Evolutionary conservation across 2,888 invertebrate species (phyloP).

Genomic region (Caenorhabditis uteleia): DNA sequence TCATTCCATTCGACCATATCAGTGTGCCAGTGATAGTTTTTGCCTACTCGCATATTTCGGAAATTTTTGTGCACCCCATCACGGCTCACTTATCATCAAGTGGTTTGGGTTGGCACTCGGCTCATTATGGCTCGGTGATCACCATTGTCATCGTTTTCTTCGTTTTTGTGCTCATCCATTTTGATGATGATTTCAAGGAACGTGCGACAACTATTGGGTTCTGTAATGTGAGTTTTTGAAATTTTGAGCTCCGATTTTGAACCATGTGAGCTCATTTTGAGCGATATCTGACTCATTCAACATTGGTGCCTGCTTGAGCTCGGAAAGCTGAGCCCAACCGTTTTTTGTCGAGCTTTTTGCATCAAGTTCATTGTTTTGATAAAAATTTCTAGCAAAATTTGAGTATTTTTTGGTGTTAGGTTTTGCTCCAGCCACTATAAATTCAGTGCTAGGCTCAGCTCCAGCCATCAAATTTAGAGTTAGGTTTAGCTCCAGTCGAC

Average conservation of each 20-base stretch:
- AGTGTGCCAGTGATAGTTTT: conserved; percentile 45
- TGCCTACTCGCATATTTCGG: conserved; percentile 45
- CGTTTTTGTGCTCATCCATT: conserved; percentile 43
- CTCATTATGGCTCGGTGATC: conserved; percentile 44
- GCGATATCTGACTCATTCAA: too few relatives aligned
- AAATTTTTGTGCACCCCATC: conserved; percentile 38
- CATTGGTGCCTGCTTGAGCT: too few relatives aligned
- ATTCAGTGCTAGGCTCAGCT: too few relatives aligned
- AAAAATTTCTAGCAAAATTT: not conserved
- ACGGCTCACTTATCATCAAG: conserved; percentile 32
- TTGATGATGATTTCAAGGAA: conserved; percentile 48
- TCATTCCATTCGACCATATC: conserved; percentile 48
- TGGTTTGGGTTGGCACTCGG: conserved; percentile 50
- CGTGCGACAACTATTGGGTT: conserved; percentile 35
- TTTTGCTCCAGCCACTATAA: too few relatives aligned
- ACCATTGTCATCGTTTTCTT: conserved; percentile 29
- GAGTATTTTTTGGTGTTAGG: too few relatives aligned
- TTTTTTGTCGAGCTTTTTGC: too few relatives aligned
- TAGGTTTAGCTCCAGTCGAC: too few relatives aligned
- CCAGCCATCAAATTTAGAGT: too few relatives aligned
- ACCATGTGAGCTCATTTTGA: too few relatives aligned
- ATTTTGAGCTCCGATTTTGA: too few relatives aligned
- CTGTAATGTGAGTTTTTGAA: conserved; percentile 34
- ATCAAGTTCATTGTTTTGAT: not conserved
- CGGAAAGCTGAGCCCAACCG: too few relatives aligned